These are phyloP conservation scores for Chrysaora quinquecirrha DNA, from an alignment of 30 jellyfish, hydroid and myxozoan species.

Conservation along the genomic window DNA sequence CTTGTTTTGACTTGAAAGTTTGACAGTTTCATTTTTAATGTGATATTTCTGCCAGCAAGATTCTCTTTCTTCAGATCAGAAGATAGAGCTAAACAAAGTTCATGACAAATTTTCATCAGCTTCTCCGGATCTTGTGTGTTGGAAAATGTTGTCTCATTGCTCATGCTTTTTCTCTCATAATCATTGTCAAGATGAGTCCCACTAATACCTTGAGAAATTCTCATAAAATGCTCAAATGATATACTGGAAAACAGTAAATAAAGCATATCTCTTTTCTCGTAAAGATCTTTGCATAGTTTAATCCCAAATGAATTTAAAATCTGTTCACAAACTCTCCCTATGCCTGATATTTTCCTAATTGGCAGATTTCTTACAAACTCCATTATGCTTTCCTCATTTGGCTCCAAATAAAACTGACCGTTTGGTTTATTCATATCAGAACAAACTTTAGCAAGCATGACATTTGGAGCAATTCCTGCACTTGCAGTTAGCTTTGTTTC, in stretches of 20 bases:
- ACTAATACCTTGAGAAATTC: constrained; percentile 87
- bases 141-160: constrained; percentile 89
- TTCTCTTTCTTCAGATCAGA: constrained; percentile 68
- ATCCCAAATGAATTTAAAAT: constrained; percentile 82
- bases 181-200: constrained; percentile 65
- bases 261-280: constrained; percentile 60
- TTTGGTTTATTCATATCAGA: constrained; percentile 97
- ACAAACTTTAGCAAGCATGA: constrained; percentile 92
- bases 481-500: constrained; percentile 91
- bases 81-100: constrained; percentile 72
- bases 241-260: constrained; percentile 72
- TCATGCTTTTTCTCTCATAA: constrained; percentile 87
- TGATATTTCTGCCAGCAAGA: constrained; percentile 65
- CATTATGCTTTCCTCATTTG: constrained; percentile 29
- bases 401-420: constrained; percentile 86
- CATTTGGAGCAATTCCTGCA: constrained; percentile 95
- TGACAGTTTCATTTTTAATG: constrained; percentile 79
- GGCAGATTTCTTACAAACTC: constrained; percentile 76
- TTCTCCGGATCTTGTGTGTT: constrained; percentile 67
- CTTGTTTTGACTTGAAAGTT: constrained; percentile 79
- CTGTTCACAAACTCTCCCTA: constrained; percentile 97
- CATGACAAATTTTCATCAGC: constrained; percentile 62
- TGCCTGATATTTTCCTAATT: constrained; percentile 88
- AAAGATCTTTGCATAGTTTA: constrained; percentile 62
- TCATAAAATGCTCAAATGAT: constrained; percentile 73